These are phyloP conservation scores for Leucophora obtusa DNA, from an alignment of 2,888 invertebrate species.

Conservation along the genomic window DNA sequence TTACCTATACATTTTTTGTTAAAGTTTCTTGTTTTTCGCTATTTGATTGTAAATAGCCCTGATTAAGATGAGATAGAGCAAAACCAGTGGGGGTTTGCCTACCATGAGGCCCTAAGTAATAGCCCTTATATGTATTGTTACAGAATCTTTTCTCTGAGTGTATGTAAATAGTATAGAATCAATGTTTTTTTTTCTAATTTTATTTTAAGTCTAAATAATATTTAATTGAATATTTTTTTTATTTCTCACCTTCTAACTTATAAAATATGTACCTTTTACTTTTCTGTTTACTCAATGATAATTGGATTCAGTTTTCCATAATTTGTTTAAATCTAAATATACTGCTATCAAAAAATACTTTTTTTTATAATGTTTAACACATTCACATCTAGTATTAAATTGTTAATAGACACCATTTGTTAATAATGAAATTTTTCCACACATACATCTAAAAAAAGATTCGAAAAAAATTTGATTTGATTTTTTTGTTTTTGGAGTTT, in stretches of 20 bases:
- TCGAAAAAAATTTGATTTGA: background rate
- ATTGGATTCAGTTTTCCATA: slow-evolving; percentile 1
- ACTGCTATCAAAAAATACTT: slow-evolving; percentile 62
- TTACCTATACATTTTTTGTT: too few species aligned
- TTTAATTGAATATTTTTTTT: slow-evolving; percentile 5
- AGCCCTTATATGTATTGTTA: too few species aligned
- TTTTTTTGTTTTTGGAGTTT: slow-evolving; percentile 13
- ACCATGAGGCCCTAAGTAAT: too few species aligned
- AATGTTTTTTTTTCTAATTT: background rate
- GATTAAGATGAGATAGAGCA: too few species aligned
- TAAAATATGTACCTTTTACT: slow-evolving; percentile 44
- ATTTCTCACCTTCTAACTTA: slow-evolving; percentile 37
- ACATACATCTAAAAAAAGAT: slow-evolving; percentile 7
- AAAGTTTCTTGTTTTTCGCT: too few species aligned
- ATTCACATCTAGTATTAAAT: slow-evolving; percentile 53
- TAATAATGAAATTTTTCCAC: background rate
- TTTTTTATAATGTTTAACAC: slow-evolving; percentile 40
- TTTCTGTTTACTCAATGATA: slow-evolving; percentile 29
- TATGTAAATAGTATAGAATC: background rate
- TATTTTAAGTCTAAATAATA: background rate
- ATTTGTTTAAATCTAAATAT: slow-evolving; percentile 53
- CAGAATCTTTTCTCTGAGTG: background rate
- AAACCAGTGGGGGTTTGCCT: too few species aligned
- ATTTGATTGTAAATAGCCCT: too few species aligned
- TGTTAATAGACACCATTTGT: slow-evolving; percentile 62